Evolutionary conservation across 53 echinoderm and acorn worm genomes (phyloP).

Genomic region (Hippasteria phrygiana): DNA sequence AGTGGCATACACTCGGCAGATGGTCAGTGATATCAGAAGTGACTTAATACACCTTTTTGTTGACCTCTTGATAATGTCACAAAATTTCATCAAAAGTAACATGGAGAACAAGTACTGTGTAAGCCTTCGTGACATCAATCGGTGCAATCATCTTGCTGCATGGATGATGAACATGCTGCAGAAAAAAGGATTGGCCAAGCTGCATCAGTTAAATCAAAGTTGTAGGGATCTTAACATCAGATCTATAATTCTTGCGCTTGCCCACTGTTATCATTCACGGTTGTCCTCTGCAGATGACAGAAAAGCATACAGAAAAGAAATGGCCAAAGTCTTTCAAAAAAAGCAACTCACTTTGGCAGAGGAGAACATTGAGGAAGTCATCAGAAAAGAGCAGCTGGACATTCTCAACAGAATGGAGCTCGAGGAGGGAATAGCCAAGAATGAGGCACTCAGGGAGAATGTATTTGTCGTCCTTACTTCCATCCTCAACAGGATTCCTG

Average conservation of each 20-base stretch:
- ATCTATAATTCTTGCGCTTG: constrained; percentile 59
- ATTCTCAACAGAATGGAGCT: constrained; percentile 62
- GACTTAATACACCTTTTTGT: constrained; percentile 45
- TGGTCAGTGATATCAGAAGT: constrained; percentile 40
- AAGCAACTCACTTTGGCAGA: constrained; percentile 21
- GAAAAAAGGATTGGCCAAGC: constrained; percentile 23
- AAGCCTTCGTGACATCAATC: constrained; percentile 62
- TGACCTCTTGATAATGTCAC: constrained; percentile 67
- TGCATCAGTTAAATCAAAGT: not conserved
- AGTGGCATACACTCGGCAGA: constrained; percentile 50
- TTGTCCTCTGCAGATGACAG: constrained; percentile 33
- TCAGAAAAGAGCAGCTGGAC: constrained; percentile 52
- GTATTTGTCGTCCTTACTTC: constrained; percentile 70
- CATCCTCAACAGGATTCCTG: constrained; percentile 67
- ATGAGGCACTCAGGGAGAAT: constrained; percentile 70
- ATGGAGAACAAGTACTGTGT: constrained; percentile 65
- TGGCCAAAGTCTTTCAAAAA: constrained; percentile 29
- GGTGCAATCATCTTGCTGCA: constrained; percentile 51
- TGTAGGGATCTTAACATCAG: not conserved
- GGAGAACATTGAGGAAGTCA: constrained; percentile 55
- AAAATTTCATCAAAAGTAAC: constrained; percentile 46
- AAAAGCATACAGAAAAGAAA: constrained; percentile 31
- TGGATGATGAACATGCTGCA: constrained; percentile 57
- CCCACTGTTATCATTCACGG: constrained; percentile 68
- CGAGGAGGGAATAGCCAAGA: constrained; percentile 56